Evolutionary conservation across 2,113 vertebrate genomes (phyloP).

Genomic region (Caranx melampygus): DNA sequence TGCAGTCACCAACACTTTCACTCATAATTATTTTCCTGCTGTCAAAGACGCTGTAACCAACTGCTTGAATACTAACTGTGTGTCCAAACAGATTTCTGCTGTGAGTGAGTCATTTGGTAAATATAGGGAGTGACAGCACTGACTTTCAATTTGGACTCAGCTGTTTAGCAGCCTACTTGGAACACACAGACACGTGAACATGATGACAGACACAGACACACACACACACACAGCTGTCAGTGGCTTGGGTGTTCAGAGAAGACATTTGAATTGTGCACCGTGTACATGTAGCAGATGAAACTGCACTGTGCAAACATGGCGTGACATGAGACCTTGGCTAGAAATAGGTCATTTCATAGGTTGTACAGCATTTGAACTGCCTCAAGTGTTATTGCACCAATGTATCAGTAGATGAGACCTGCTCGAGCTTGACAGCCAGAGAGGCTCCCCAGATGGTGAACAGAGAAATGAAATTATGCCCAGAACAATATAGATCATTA

Average conservation of each 20-base stretch:
- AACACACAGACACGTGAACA: constrained; percentile 60
- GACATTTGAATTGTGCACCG: constrained; percentile 63
- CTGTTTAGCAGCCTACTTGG: constrained; percentile 77
- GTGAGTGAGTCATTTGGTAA: constrained; percentile 74
- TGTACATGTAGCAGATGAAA: constrained; percentile 52
- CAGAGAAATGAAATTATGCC: constrained; percentile 60
- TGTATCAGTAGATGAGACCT: constrained; percentile 62
- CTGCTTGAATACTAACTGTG: constrained; percentile 67
- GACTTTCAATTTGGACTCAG: constrained; percentile 80
- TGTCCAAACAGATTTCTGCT: constrained; percentile 74
- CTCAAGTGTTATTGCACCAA: constrained; percentile 64
- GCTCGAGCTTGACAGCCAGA: constrained; percentile 51
- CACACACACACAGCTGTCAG: constrained; percentile 62
- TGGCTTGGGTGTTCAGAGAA: constrained; percentile 47
- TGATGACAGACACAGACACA: constrained; percentile 48
- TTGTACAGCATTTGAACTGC: constrained; percentile 50
- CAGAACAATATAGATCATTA: constrained; percentile 49
- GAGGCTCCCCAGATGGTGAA: constrained; percentile 64
- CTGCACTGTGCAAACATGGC: constrained; percentile 57
- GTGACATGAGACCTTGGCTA: constrained; percentile 51
- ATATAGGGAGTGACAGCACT: constrained; percentile 74
- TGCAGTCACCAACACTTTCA: constrained; percentile 36
- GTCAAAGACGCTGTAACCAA: constrained; percentile 67
- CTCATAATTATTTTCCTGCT: constrained; percentile 64
- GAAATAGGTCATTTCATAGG: constrained; percentile 71